Evolutionary conservation across 2,888 invertebrate genomes (phyloP), one percentile per base, ranked within the genome.

Genomic region (Apocheima hispidaria): DNA sequence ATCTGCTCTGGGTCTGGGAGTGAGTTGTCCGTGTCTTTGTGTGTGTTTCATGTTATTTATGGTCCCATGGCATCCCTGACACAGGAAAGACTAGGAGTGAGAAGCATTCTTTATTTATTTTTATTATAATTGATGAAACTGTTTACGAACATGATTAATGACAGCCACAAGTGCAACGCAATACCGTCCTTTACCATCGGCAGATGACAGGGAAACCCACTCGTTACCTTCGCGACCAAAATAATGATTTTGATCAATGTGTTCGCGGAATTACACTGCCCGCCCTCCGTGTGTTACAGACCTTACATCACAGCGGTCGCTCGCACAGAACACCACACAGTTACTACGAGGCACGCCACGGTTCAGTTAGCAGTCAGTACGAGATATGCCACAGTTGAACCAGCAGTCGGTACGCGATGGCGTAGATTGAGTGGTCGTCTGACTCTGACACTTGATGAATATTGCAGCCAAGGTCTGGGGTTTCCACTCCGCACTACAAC

Each of bases 401-500:
- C 40, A 12, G 12, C 12, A 21, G 21, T 5, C 16, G 7, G 16
- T 16, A 28, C 26, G 21, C 33, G 49, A 50, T 50, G 36, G 35
- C 50, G n/a, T n/a, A n/a, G n/a, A n/a, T n/a, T n/a, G n/a, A 43
- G 43, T 16, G 20, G n/a, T 44, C 26, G 35, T 4, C n/a, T 46
- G n/a, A n/a, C n/a, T n/a, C n/a, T n/a, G n/a, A n/a, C 18, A 16
- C 33, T 41, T 36, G 55, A 40, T 48, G 41, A 56, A 38, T 59
- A 38, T 35, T 35, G 56, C 41, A 38, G 46, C 21, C 48, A 43
- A 57, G 48, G 62, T 21, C 48, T 36, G 48, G 56, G 41, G 48
- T 53, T 52, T 49, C 55, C 51, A 26, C 51, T 30, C 26, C 41
- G 7, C 16, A 6, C 14, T 14, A 20, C 26, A 4, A 33, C 40